A percentile compares a stretch with the other conserved stretches of the same genome.
These are phyloP conservation scores for Fissipunctia ypsillon DNA, from an alignment of 2,888 invertebrate genomes.

Conservation along the genomic window DNA sequence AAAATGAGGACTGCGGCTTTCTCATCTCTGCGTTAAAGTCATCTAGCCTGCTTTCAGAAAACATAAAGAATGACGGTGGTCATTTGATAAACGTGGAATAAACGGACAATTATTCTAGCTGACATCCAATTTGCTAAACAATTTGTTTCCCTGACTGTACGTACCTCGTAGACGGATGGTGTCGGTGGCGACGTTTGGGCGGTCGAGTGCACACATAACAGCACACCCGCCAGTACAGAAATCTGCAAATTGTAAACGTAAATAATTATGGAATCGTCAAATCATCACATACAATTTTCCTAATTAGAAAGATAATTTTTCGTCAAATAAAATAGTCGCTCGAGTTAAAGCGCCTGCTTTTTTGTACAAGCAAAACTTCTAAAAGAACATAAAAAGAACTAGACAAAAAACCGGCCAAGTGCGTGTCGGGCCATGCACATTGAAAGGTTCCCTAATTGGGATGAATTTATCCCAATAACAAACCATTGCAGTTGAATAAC, in stretches of 20 bases:
- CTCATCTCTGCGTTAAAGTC: too few relatives aligned
- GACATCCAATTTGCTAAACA: background rate
- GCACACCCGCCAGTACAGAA: slow-evolving; percentile 98
- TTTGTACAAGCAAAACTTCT: background rate
- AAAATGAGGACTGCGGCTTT: too few relatives aligned
- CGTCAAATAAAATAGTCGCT: background rate
- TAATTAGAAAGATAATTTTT: background rate
- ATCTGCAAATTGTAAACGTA: slow-evolving; percentile 84
- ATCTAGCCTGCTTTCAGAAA: too few relatives aligned
- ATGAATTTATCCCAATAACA: too few relatives aligned
- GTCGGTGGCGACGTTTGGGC: slow-evolving; percentile 90
- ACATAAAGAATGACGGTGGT: too few relatives aligned
- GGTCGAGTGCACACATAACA: slow-evolving; percentile 97
- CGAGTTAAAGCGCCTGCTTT: background rate
- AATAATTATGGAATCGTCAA: background rate
- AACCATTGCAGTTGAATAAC: too few relatives aligned
- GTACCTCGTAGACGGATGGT: slow-evolving; percentile 74
- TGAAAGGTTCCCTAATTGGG: too few relatives aligned
- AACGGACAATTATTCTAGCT: too few relatives aligned
- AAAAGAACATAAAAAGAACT: background rate
- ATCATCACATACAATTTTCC: background rate
- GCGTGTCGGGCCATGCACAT: too few relatives aligned
- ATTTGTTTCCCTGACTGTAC: background rate
- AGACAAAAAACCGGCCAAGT: too few relatives aligned
- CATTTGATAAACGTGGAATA: too few relatives aligned